Base-by-base conservation (phyloP, 2,888 invertebrate species). In the Ophioninae sp. region DNA sequence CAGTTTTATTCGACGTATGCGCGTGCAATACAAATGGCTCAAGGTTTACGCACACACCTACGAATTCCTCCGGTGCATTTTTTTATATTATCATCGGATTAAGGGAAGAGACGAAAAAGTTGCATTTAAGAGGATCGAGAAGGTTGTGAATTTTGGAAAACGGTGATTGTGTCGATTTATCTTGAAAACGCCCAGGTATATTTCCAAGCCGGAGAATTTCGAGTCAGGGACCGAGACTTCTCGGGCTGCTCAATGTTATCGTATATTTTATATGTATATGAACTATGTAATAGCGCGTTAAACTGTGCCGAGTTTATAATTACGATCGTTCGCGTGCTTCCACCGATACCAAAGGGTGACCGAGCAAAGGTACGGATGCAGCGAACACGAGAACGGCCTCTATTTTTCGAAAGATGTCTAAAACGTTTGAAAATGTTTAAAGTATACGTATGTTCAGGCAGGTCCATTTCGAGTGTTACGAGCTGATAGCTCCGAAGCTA, bases 261-360 rank as follows among this genome's bases (percentile, higher is more conserved):
- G 37, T 58, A 75, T 65, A 65, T 75, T 75, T 65, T 75, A 75
- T 67, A 63, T 63, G 51, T 58, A 58, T 39, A 73, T 22, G 30
- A 39, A 73, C 56, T 79, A 44, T 79, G 44, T 59, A 73, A 80
- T 69, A 71, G 75, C 58, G 74, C 75, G 63, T 69, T 76, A 59
- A 56, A 30, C 44, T 23, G 20, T 74, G 51, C 23, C 75, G 69
- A 56, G 41, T 39, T 77, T 73, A 56, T 56, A 59, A 68, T 77
- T 51, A 65, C 44, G 44, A 63, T 81, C 72, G 64, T 83, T 78
- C 71, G 83, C 81, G 78, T 83, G 51, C 78, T 81, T 83, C 74
- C 78, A 78, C 83, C 83, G 83, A 83, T 83, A 83, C 83, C 83
- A 83, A 81, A 83, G 81, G 81, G 83, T 74, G 41, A 65, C 59